Evolutionary conservation across 2,113 vertebrate genomes (phyloP).

Genomic region (Spilogale gracilis): DNA sequence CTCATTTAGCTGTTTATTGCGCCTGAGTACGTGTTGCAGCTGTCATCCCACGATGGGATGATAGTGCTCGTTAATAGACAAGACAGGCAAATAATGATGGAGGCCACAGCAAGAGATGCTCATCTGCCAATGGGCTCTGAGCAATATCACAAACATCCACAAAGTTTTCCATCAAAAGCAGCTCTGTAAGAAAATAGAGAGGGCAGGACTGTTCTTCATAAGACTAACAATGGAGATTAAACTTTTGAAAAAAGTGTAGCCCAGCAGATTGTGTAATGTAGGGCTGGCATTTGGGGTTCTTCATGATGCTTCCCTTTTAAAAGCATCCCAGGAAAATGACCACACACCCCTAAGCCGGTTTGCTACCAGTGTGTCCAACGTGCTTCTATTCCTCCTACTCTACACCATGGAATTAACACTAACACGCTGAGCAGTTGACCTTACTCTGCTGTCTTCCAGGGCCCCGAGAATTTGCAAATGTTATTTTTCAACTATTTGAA

Average conservation of each 20-base stretch:
- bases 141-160: constrained; percentile 91
- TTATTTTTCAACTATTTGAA: constrained; percentile 67
- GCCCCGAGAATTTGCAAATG: neutral
- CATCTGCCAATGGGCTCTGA: constrained; percentile 91
- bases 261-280: constrained; percentile 51
- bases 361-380: neutral
- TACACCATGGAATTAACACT: neutral
- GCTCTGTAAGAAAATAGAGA: constrained; percentile 87
- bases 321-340: constrained; percentile 47
- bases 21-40: constrained; percentile 93
- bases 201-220: constrained; percentile 83
- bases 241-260: constrained; percentile 82
- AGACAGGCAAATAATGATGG: constrained; percentile 94
- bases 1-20: constrained; percentile 95
- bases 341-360: constrained; percentile 19
- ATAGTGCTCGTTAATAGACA: constrained; percentile 94
- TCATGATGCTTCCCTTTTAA: constrained; percentile 66
- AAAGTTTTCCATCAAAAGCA: constrained; percentile 92
- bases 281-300: constrained; percentile 55
- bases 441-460: neutral
- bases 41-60: constrained; percentile 93
- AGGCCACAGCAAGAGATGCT: constrained; percentile 92
- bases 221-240: constrained; percentile 84
- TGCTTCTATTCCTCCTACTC: constrained; percentile 27
- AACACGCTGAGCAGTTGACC: neutral